Evolutionary conservation across 2,797 vertebrate genomes (phyloP).

Genomic region (Brotula barbata): DNA sequence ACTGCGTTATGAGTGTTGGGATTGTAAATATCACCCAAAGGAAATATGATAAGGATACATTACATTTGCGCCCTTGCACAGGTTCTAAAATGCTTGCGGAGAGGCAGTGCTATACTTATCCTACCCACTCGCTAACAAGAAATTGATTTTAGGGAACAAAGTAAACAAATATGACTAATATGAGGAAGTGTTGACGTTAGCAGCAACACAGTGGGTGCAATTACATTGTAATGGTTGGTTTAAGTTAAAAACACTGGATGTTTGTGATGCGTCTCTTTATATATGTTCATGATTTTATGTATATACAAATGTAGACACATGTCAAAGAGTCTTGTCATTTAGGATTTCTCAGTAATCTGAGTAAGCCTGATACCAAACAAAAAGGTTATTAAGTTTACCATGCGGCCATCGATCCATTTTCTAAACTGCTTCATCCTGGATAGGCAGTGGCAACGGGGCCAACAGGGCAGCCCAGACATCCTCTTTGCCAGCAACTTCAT

Average conservation of each 20-base stretch:
- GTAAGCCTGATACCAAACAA: no score
- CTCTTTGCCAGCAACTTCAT: no score
- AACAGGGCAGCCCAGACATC: no score
- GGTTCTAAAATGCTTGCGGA: conserved; percentile 43
- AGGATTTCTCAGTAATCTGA: no score
- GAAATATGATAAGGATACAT: conserved; percentile 73
- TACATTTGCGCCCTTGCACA: conserved; percentile 62
- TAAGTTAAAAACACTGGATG: conserved; percentile 37
- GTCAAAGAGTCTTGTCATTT: conserved; percentile 37
- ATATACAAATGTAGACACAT: no score
- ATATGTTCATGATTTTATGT: conserved; percentile 36
- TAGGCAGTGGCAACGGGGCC: no score
- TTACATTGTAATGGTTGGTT: conserved; percentile 47
- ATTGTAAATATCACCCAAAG: conserved; percentile 75
- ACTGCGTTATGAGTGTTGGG: conserved; percentile 73
- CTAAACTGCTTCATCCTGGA: no score
- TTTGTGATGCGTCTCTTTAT: conserved; percentile 23
- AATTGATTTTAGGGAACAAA: conserved; percentile 67
- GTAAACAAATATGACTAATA: conserved; percentile 71
- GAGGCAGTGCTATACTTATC: conserved; percentile 62
- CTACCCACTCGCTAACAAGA: conserved; percentile 61
- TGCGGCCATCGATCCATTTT: no score
- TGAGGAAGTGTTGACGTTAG: conserved; percentile 67
- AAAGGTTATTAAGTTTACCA: no score
- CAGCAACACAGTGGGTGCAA: conserved; percentile 38